These are phyloP conservation scores for Pseudochirops cupreus DNA, from an alignment of 2,797 vertebrate genomes.

Conservation along the genomic window DNA sequence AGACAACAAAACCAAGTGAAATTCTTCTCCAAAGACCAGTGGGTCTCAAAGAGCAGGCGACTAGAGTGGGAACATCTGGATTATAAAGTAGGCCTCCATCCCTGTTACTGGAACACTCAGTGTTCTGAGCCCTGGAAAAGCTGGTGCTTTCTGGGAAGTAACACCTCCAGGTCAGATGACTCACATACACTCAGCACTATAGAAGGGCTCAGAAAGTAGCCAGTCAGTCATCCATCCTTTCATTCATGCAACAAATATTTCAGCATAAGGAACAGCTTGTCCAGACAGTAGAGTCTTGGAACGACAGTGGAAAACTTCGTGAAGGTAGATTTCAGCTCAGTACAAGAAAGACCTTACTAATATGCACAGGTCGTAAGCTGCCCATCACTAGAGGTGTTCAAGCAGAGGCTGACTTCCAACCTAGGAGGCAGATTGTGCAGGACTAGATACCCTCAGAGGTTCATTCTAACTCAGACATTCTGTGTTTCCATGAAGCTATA, in stretches of 20 bases:
- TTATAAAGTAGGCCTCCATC: conserved; percentile 1
- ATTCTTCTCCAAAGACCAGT: conserved; percentile 18
- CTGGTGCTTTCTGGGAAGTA: conserved; percentile 48
- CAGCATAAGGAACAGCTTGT: neutral
- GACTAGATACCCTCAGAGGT: neutral
- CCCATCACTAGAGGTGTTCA: neutral
- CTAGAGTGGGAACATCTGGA: conserved; percentile 26
- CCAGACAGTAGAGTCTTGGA: neutral
- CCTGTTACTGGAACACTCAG: conserved; percentile 55
- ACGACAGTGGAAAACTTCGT: neutral
- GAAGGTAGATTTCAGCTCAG: neutral
- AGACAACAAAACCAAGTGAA: conserved; percentile 31
- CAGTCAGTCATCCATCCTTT: neutral
- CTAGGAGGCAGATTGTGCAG: neutral
- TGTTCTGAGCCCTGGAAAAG: conserved; percentile 40
- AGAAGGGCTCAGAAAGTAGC: conserved; percentile 40
- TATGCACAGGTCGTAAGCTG: neutral
- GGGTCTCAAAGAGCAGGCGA: conserved; percentile 32
- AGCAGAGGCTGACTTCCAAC: neutral
- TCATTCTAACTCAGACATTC: neutral
- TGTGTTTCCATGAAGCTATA: neutral
- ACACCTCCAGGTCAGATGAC: conserved; percentile 54
- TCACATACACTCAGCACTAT: neutral
- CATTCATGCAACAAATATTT: neutral
- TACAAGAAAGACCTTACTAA: too few relatives aligned